These are phyloP conservation scores for Pyrgilauda ruficollis DNA, from an alignment of 2,113 vertebrate genomes.

Conservation along the genomic window DNA sequence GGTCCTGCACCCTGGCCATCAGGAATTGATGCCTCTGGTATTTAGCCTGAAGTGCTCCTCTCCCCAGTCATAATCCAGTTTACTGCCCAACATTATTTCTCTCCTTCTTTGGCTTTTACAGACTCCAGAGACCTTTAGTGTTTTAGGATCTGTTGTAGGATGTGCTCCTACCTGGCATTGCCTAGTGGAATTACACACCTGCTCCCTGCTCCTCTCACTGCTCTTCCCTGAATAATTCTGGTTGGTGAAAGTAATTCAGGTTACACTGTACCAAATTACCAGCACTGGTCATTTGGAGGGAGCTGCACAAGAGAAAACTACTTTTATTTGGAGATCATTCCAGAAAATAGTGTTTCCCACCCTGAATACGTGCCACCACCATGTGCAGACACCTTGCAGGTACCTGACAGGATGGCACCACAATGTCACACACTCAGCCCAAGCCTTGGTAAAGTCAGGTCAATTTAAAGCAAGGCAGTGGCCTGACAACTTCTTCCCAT, in stretches of 20 bases:
- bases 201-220: background rate
- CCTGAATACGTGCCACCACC: background rate
- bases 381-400: background rate
- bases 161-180: background rate
- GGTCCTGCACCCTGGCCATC: background rate
- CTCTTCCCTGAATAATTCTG: background rate
- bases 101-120: background rate
- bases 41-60: background rate
- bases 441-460: background rate
- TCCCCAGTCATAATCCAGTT: background rate
- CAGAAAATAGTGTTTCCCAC: background rate
- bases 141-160: background rate
- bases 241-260: background rate
- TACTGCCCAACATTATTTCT: background rate
- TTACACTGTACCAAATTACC: background rate
- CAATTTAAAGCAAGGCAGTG: background rate
- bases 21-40: background rate
- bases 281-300: background rate
- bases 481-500: background rate
- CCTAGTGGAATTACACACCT: background rate
- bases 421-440: background rate
- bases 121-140: background rate
- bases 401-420: background rate
- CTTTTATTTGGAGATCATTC: background rate
- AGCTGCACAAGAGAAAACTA: background rate